Percentiles rank a stretch among this genome's conserved stretches.
Conservation (phyloP, 2,797 vertebrate species). For the Eulemur rubriventer region DNA sequence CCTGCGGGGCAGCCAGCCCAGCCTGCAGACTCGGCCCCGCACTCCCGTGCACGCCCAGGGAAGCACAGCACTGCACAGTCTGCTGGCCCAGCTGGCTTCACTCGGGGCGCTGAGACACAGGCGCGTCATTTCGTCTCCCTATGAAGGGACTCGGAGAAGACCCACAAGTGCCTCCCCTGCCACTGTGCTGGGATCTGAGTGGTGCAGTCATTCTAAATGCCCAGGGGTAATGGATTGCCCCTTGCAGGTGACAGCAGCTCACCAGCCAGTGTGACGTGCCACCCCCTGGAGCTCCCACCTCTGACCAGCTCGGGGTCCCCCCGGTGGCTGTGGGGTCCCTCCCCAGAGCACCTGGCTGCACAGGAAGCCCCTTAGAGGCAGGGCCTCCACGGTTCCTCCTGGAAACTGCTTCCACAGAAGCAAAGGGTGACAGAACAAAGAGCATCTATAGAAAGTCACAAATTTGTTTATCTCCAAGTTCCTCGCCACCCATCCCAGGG, state of each 20-base stretch:
- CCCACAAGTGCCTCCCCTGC: background rate
- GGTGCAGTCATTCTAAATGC: background rate
- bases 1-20: background rate
- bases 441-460: background rate
- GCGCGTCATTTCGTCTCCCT: background rate
- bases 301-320: background rate
- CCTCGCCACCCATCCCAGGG: background rate
- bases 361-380: background rate
- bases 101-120: background rate
- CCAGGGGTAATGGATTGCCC: background rate
- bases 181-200: background rate
- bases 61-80: background rate
- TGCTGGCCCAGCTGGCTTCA: background rate
- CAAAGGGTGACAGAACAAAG: background rate
- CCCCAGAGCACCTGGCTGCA: background rate
- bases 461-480: background rate
- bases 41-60: background rate
- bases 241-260: background rate
- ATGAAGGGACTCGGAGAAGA: background rate
- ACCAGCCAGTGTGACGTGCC: fast-evolving
- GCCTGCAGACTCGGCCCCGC: background rate
- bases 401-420: background rate
- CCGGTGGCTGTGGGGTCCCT: background rate
- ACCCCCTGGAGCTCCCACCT: background rate
- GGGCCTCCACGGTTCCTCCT: background rate